phyloP scores from a whole-genome alignment of 2,888 invertebrate species.

The Limnephilus auricula region DNA sequence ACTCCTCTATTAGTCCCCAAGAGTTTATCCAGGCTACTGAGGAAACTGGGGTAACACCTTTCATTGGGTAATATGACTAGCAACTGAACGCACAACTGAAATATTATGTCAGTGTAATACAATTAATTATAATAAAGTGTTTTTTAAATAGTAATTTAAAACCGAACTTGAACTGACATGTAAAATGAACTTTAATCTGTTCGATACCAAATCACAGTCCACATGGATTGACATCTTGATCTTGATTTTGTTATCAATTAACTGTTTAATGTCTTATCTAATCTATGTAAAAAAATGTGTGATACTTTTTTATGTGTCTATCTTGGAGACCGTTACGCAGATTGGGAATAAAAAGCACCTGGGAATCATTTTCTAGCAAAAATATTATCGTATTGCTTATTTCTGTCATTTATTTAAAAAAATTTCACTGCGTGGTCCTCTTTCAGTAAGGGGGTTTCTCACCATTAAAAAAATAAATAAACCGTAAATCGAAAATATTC shows the following conservation, averaged over 20 bases:
- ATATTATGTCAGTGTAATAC: neutral
- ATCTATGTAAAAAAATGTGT: neutral
- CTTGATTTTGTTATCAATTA: neutral
- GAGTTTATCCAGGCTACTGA: neutral
- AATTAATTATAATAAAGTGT: neutral
- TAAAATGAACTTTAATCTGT: neutral
- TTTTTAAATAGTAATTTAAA: neutral
- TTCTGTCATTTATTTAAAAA: too few relatives aligned
- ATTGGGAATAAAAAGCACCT: too few relatives aligned
- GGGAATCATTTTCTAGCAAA: too few relatives aligned
- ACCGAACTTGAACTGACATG: neutral
- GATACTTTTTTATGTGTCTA: neutral
- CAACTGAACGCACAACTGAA: neutral
- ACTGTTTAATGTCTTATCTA: neutral
- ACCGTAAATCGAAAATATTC: too few relatives aligned
- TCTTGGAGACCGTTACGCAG: neutral
- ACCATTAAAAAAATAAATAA: too few relatives aligned
- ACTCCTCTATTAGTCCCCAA: neutral
- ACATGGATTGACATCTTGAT: neutral
- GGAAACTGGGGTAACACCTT: neutral
- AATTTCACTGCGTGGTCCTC: too few relatives aligned
- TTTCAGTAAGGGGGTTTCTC: too few relatives aligned
- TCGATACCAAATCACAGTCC: neutral
- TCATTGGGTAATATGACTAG: neutral
- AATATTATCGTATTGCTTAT: too few relatives aligned